Conservation (phyloP, 2,113 vertebrate genomes). For the cat (Felis catus) region F.catus_Fca126_mat1.0 CM031413.1:142974501-142975000, state of each 20-base stretch:
- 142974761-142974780: not conserved
- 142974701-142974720: not conserved
- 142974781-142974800: not conserved
- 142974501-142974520: not conserved
- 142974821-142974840: not conserved
- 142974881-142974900: too few relatives aligned
- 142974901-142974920: constrained; percentile 2
- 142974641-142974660: not conserved
- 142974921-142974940: not conserved
- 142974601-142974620: too few relatives aligned
- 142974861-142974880: not conserved
- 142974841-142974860: not conserved
- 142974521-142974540: not conserved
- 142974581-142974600: accelerated
- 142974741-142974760: not conserved
- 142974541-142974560: not conserved
- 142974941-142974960: not conserved
- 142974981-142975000: not conserved
- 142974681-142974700: not conserved
- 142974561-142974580: not conserved
- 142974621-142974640: not conserved
- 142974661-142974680: not conserved
- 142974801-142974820: not conserved
- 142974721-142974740: not conserved
- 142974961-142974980: not conserved